Conservation (phyloP, 2,888 invertebrate species). For the Synergus umbraculus region DNA sequence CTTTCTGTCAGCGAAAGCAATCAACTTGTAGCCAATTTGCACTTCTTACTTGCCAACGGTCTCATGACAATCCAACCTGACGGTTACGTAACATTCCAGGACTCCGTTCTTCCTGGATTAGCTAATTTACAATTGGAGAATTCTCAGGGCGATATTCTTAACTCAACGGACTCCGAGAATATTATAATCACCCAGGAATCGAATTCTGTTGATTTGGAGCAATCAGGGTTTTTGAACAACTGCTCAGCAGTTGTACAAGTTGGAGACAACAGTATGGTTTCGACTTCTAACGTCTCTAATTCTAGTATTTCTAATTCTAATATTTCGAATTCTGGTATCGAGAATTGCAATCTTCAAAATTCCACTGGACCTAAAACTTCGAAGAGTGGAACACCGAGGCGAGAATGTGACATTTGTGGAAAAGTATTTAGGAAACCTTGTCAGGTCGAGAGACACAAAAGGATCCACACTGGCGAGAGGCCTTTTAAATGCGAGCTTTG, state of each 20-base stretch:
- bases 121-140: constrained; percentile 24
- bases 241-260: not conserved
- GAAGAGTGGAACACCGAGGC: constrained; percentile 53
- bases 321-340: not conserved
- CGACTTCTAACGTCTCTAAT: constrained; percentile 1
- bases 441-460: constrained; percentile 79
- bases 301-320: constrained; percentile 11
- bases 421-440: constrained; percentile 80
- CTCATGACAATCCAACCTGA: constrained; percentile 73
- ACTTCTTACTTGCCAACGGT: constrained; percentile 69
- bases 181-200: constrained; percentile 12
- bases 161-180: constrained; percentile 2
- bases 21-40: constrained; percentile 70
- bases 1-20: constrained; percentile 68
- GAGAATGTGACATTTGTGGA: constrained; percentile 76
- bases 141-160: not conserved
- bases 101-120: constrained; percentile 28
- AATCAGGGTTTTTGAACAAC: constrained; percentile 27
- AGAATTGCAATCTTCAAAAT: constrained; percentile 14
- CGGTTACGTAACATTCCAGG: constrained; percentile 9
- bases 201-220: constrained; percentile 16
- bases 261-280: not conserved
- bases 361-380: not conserved
- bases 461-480: constrained; percentile 81
- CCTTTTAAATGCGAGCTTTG: constrained; percentile 81